Percentiles rank a stretch among this genome's conserved stretches.
Evolutionary conservation across 2,888 invertebrate genomes (phyloP).

Genomic region (Tribolium freemani): DNA sequence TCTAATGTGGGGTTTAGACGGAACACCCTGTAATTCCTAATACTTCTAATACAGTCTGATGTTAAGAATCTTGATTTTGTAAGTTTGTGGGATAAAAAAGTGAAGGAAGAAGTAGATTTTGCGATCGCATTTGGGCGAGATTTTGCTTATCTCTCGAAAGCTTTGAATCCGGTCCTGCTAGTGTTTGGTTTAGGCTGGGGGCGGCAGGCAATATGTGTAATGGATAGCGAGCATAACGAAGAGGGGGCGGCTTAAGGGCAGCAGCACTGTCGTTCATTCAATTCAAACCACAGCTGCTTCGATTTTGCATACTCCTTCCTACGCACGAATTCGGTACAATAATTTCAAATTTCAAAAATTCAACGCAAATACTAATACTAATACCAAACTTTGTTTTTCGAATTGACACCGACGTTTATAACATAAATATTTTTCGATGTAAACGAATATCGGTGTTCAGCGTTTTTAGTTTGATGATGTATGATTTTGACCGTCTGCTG

Average conservation of each 20-base stretch:
- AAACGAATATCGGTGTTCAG: slow-evolving; percentile 44
- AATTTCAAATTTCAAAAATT: not conserved
- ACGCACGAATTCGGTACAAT: not conserved
- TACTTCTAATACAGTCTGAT: too few species aligned
- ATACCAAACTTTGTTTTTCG: not conserved
- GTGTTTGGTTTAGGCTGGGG: slow-evolving; percentile 57
- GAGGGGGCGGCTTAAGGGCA: slow-evolving; percentile 57
- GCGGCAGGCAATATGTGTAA: slow-evolving; percentile 70
- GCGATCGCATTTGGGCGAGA: not conserved
- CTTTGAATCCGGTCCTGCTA: slow-evolving; percentile 51
- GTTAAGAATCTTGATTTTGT: too few species aligned
- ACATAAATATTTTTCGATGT: slow-evolving; percentile 44
- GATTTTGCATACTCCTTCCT: slow-evolving; percentile 27
- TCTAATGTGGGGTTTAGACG: too few species aligned
- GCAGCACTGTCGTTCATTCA: slow-evolving; percentile 53
- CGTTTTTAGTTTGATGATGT: slow-evolving; percentile 37
- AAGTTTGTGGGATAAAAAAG: too few species aligned
- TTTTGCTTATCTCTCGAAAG: not conserved
- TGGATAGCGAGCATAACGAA: slow-evolving; percentile 68
- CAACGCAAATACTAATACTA: not conserved
- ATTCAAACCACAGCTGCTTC: slow-evolving; percentile 44
- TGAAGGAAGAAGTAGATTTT: too few species aligned
- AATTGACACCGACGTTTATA: slow-evolving; percentile 7
- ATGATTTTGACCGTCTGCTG: slow-evolving; percentile 27
- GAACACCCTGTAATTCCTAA: too few species aligned